Evolutionary conservation across 1,140 invertebrate genomes (phyloP).

Genomic region (Dendrolimus punctatus): DNA sequence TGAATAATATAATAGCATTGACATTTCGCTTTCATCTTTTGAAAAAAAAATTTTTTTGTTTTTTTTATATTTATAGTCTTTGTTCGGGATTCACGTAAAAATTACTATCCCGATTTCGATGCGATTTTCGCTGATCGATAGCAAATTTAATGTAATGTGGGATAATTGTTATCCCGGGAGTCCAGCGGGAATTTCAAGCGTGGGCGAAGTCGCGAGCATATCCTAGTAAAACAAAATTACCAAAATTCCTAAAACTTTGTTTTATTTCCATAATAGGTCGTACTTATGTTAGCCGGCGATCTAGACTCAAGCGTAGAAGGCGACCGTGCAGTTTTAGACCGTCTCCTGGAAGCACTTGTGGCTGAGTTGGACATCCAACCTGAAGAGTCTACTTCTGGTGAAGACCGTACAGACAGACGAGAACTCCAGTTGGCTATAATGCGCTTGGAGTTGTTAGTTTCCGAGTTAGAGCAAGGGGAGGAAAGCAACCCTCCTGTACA

Average conservation of each 20-base stretch:
- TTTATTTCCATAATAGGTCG: slow-evolving; percentile 72
- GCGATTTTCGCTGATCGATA: no score
- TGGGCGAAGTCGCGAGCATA: no score
- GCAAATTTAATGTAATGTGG: no score
- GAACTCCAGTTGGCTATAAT: slow-evolving; percentile 89
- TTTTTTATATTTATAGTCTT: no score
- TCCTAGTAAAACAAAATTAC: no score
- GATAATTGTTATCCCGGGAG: no score
- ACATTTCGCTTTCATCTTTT: no score
- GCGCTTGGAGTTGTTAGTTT: slow-evolving; percentile 82
- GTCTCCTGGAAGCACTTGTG: slow-evolving; percentile 82
- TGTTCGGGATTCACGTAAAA: no score
- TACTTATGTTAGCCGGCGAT: slow-evolving; percentile 93
- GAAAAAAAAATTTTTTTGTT: no score
- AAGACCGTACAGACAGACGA: slow-evolving; percentile 35
- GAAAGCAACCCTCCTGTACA: slow-evolving; percentile 41
- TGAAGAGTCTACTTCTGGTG: slow-evolving; percentile 26
- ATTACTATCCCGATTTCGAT: no score
- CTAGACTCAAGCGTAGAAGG: slow-evolving; percentile 88
- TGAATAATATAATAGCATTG: no score
- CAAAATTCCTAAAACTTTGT: background rate
- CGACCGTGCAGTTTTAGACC: slow-evolving; percentile 84
- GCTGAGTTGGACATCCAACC: slow-evolving; percentile 83
- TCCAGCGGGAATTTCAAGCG: no score
- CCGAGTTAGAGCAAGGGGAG: slow-evolving; percentile 77